Base-by-base conservation (phyloP, 2,113 vertebrate genomes). In the Orcinus orca region DNA sequence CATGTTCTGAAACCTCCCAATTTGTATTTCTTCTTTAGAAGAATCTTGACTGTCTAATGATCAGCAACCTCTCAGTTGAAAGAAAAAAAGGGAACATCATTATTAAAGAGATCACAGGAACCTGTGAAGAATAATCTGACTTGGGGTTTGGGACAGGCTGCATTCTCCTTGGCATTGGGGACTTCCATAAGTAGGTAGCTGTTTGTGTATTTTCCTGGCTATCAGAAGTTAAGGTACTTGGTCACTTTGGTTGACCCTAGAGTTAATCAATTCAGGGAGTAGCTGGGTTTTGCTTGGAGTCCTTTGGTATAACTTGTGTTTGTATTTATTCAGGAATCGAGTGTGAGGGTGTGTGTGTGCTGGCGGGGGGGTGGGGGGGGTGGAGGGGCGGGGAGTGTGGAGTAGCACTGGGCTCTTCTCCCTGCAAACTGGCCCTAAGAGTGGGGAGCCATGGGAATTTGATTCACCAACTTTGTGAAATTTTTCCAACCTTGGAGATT, bases 21-120 rank as follows among this genome's bases (percentile, higher is more conserved):
- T 97, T 97, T 20, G 53, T 50, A 60, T 83, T 95, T 95, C 85
- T 96, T 97, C 95, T 96, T 96, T 93, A 1, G 7, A 80, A 95
- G 73, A 96, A 83, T 33, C 53, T 73, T 90, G 44, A n/a, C 44
- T 77, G n/a, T 97, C 26, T 83, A 55, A 25, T 95, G 62, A 88
- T 71, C 33, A 88, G 58, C 38, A 84, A 7, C 44, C 6, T 65
- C 71, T 94, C 41, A 26, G 8, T 8, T 33, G 53, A 92, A 95
- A 60, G 68, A n/a, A 58, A 44, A 44, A 60, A 91, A 74, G 63
- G 50, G 29, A 79, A 90, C 29, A 65, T 31, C 5, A 85, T 17
- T 81, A n/a, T 83, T 53, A 93, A 41, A 47, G 55, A 21, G 2
- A 89, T 63, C 33, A 50, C 2, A 70, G 36, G 65, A 38, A 3